A percentile compares a stretch with the other conserved stretches of the same genome.
These are phyloP conservation scores for Epinephelus coioides DNA, from an alignment of 2,797 vertebrate species.

Conservation along the genomic window DNA sequence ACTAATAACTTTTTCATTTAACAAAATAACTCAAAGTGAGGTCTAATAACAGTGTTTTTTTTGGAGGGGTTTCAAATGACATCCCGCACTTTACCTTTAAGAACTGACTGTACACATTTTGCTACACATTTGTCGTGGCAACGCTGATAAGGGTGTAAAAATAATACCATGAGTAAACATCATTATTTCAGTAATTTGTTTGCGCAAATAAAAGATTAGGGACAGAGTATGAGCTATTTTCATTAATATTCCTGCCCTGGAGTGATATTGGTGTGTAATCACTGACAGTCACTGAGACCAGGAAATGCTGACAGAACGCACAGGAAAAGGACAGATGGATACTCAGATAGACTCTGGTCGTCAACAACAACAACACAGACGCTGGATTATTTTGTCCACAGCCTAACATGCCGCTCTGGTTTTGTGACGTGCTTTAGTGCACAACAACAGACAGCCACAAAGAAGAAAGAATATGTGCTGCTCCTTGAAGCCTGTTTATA, in stretches of 20 bases:
- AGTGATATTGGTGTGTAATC: neutral
- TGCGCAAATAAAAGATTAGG: conserved; percentile 8
- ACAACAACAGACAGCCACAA: neutral
- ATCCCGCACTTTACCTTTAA: no score
- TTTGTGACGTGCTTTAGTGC: conserved; percentile 40
- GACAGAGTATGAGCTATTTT: neutral
- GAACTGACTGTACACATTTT: no score
- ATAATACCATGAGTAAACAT: conserved; percentile 13
- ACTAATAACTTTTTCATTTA: no score
- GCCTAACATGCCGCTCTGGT: neutral
- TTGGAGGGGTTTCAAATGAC: no score
- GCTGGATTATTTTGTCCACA: neutral
- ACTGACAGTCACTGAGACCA: neutral
- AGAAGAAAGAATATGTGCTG: conserved; percentile 20
- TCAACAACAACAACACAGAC: neutral
- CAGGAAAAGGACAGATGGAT: neutral
- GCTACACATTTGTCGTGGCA: no score
- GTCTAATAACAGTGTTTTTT: no score
- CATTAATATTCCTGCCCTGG: neutral
- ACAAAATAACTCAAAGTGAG: no score
- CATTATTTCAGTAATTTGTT: conserved; percentile 30
- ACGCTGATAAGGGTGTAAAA: neutral
- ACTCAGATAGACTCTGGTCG: neutral
- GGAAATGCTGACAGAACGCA: neutral
- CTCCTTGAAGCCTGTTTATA: conserved; percentile 14